These are phyloP conservation scores for Lordiphosa andalusiaca DNA, from an alignment of 2,888 invertebrate species.

Conservation along the genomic window DNA sequence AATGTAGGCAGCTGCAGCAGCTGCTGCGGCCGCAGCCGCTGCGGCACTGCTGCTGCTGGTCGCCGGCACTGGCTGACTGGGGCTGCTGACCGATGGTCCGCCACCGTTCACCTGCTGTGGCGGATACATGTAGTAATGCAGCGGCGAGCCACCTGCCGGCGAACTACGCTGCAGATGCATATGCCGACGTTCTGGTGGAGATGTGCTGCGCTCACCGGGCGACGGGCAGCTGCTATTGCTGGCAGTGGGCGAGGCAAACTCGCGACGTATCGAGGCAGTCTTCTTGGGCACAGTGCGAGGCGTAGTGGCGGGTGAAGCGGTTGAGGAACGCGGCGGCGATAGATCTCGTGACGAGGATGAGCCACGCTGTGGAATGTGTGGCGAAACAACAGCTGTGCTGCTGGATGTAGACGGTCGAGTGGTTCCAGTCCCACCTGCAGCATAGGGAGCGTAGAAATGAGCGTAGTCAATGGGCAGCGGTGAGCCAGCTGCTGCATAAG, in stretches of 20 bases:
- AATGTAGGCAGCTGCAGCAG: constrained; percentile 79
- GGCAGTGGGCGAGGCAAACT: constrained; percentile 80
- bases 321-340: constrained; percentile 73
- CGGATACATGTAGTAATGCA: constrained; percentile 79
- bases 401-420: not conserved
- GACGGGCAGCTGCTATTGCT: constrained; percentile 72
- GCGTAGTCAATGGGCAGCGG: constrained; percentile 70
- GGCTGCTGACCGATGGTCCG: constrained; percentile 64
- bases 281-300: constrained; percentile 80
- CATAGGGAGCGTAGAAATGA: constrained; percentile 76
- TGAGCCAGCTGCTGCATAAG: constrained; percentile 70
- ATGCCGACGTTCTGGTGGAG: constrained; percentile 69
- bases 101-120: constrained; percentile 77
- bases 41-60: constrained; percentile 60
- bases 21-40: constrained; percentile 73
- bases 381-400: constrained; percentile 25
- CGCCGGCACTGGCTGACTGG: constrained; percentile 51
- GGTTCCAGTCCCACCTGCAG: constrained; percentile 22
- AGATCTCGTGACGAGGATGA: constrained; percentile 54
- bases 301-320: constrained; percentile 71
- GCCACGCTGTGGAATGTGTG: constrained; percentile 66
- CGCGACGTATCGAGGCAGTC: constrained; percentile 80
- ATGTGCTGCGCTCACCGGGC: constrained; percentile 66
- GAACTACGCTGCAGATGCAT: constrained; percentile 72
- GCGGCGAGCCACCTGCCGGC: constrained; percentile 64